Evolutionary conservation across 53 echinoderm and acorn worm genomes (phyloP).

Genomic region (Actinopyga echinites): DNA sequence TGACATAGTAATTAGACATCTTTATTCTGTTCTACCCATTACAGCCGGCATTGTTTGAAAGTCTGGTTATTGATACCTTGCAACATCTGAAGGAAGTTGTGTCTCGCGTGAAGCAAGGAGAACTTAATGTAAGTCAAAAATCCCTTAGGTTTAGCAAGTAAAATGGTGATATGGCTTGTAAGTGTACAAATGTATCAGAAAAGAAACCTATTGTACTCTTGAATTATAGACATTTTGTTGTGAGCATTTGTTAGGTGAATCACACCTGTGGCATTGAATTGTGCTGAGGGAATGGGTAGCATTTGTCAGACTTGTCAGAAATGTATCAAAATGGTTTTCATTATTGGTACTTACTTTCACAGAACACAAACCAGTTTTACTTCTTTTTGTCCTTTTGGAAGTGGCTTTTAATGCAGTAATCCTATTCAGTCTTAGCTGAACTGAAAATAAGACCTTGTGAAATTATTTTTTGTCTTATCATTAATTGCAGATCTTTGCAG

Average conservation of each 20-base stretch:
- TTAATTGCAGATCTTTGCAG: constrained; percentile 78
- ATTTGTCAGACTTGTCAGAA: no score
- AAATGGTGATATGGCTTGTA: neutral
- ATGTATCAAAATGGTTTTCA: no score
- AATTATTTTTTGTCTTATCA: neutral
- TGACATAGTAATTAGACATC: neutral
- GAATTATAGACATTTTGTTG: no score
- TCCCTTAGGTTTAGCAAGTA: neutral
- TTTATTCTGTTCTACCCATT: neutral
- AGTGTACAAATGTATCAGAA: neutral
- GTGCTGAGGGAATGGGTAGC: no score
- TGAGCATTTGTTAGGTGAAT: no score
- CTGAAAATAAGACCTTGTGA: neutral
- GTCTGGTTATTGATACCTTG: constrained; percentile 81
- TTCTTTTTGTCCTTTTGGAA: no score
- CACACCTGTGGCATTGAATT: no score
- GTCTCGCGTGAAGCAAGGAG: constrained; percentile 29
- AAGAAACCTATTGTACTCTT: no score
- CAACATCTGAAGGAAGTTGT: constrained; percentile 95
- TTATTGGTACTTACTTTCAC: no score
- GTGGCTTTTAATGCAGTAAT: no score
- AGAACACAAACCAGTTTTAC: no score
- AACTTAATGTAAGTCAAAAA: constrained; percentile 20
- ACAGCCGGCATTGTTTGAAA: constrained; percentile 94
- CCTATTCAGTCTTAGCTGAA: neutral